phyloP scores from a whole-genome alignment of 2,797 vertebrate genomes.

The Urocyon cinereoargenteus region DNA sequence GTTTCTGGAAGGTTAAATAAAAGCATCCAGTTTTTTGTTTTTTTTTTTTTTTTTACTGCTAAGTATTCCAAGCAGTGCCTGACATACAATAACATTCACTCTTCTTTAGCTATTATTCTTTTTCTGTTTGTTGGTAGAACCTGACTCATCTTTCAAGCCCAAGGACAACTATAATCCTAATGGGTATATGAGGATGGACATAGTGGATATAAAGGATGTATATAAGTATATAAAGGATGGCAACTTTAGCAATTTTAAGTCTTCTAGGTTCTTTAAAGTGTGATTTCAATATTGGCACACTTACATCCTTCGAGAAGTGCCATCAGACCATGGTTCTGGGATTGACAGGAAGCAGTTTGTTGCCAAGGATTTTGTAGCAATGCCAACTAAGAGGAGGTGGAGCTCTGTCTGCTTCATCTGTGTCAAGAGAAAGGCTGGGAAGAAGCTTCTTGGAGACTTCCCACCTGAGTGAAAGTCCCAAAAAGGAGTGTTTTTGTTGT shows the following conservation, averaged over 20 bases:
- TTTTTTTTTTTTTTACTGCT: not conserved
- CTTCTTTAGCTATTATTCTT: not conserved
- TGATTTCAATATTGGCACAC: not conserved
- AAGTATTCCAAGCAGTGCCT: not conserved
- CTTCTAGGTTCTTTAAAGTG: constrained; percentile 24
- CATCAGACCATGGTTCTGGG: not conserved
- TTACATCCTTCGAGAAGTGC: not conserved
- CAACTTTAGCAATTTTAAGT: not conserved
- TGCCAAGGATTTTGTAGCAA: constrained; percentile 27
- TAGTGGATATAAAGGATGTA: not conserved
- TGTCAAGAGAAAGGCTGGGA: not conserved
- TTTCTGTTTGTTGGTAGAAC: not conserved
- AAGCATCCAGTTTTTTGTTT: not conserved
- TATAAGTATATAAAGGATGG: not conserved
- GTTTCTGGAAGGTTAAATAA: not conserved
- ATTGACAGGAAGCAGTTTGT: constrained; percentile 14
- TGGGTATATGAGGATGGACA: too few species aligned
- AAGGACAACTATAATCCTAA: not conserved
- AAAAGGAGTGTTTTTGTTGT: not conserved
- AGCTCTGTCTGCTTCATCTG: not conserved
- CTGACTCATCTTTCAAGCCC: not conserved
- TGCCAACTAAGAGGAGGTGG: not conserved
- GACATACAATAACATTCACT: not conserved
- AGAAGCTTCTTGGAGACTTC: not conserved
- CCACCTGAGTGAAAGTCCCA: not conserved